Conservation (phyloP, 2,113 vertebrate species). For the Tupaia chinensis region DNA sequence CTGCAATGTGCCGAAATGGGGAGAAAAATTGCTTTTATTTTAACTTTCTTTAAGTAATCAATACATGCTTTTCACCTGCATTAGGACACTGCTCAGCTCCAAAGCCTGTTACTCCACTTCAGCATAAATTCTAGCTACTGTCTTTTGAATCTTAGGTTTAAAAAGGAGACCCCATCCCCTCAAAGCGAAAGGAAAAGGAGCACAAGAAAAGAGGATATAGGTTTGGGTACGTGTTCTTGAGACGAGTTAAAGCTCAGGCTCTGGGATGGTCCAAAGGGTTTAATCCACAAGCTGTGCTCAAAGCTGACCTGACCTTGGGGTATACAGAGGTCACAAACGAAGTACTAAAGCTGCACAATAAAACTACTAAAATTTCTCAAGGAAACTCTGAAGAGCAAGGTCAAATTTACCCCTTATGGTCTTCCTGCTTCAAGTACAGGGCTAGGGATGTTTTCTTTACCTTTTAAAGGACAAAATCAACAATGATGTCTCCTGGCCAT, state of each 20-base stretch:
- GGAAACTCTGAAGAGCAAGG: background rate
- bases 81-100: slow-evolving; percentile 81
- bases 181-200: slow-evolving; percentile 43
- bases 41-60: slow-evolving; percentile 91
- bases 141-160: slow-evolving; percentile 79
- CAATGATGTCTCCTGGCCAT: background rate
- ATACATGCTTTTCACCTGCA: slow-evolving; percentile 89
- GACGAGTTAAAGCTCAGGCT: slow-evolving; percentile 62
- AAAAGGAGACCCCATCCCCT: slow-evolving; percentile 64
- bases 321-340: slow-evolving; percentile 48
- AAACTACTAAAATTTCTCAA: slow-evolving; percentile 34
- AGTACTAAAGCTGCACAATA: background rate
- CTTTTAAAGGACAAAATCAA: slow-evolving; percentile 54
- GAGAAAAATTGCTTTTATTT: slow-evolving; percentile 89
- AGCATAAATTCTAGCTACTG: slow-evolving; percentile 83
- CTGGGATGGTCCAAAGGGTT: background rate
- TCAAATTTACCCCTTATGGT: slow-evolving; percentile 16
- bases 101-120: slow-evolving; percentile 83
- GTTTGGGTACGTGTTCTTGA: slow-evolving; percentile 60
- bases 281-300: slow-evolving; percentile 60
- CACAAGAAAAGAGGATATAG: slow-evolving; percentile 58
- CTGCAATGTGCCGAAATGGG: slow-evolving; percentile 93
- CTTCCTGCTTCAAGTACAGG: slow-evolving; percentile 24
- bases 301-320: slow-evolving; percentile 73
- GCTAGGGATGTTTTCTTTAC: slow-evolving; percentile 13